A percentile compares a stretch with the other conserved stretches of the same genome.
These are phyloP conservation scores for Enoplosus armatus DNA, from an alignment of 2,797 vertebrate species.

Conservation along the genomic window DNA sequence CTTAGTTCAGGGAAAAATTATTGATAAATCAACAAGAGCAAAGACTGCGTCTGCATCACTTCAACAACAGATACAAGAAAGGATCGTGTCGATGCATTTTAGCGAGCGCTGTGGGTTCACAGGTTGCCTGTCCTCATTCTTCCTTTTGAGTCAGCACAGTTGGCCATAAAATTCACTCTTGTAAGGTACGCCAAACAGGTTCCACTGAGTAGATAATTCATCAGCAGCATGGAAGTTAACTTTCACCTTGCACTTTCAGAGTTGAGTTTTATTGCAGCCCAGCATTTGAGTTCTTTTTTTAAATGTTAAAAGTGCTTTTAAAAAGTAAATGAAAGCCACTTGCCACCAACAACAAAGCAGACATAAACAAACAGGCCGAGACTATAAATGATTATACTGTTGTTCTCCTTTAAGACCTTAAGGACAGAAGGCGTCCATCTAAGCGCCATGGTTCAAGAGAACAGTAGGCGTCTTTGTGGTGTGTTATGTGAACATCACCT, in stretches of 20 bases:
- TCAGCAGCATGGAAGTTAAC: too few relatives aligned
- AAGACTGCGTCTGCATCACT: not conserved
- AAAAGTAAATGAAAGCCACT: not conserved
- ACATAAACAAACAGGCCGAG: not conserved
- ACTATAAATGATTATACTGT: not conserved
- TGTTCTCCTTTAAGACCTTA: not conserved
- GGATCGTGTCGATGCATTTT: not conserved
- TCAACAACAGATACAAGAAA: not conserved
- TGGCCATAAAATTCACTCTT: too few relatives aligned
- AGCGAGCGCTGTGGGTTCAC: too few relatives aligned
- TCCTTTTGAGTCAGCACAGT: too few relatives aligned
- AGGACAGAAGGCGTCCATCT: too few relatives aligned
- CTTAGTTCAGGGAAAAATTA: not conserved
- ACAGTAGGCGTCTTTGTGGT: slow-evolving; percentile 9
- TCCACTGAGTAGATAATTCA: too few relatives aligned
- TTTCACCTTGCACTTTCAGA: too few relatives aligned
- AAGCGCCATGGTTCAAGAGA: not conserved
- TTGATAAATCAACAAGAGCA: not conserved
- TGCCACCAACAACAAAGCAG: not conserved
- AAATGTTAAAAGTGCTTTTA: not conserved
- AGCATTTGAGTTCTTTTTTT: too few relatives aligned
- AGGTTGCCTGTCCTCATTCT: too few relatives aligned
- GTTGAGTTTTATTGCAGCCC: too few relatives aligned
- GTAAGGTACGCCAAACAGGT: too few relatives aligned
- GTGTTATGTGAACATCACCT: slow-evolving; percentile 54